Evolutionary conservation across 2,888 invertebrate species (phyloP), one percentile per base, ranked within the genome.

Genomic region (Drosophila meridionalis): DNA sequence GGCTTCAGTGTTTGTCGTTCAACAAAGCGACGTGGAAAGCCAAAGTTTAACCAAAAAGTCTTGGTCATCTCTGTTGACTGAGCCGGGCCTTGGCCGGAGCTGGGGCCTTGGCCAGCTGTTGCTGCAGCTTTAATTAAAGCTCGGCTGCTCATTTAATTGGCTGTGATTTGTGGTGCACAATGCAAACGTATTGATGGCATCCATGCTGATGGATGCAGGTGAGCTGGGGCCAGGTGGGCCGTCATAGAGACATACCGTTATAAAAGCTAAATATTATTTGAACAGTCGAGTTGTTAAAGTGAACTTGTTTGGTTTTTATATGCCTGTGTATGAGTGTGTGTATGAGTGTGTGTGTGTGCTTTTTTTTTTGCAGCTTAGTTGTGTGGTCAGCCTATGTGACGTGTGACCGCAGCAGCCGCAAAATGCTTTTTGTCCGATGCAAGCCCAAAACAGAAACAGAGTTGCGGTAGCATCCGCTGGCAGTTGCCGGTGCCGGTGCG

Each of bases 111-210:
- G 52, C 36, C 7, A 3, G 28, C 28, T 14, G 52, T 26, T 53
- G 57, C 12, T n/a, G 69, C 67, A 62, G 76, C 76, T 78, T 83
- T 89, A 83, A 89, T 84, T 87, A 79, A 70, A 87, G 82, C 66
- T 81, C 73, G 84, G 76, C 85, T 81, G 79, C 73, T 65, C 76
- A 84, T 89, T 89, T 87, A 89, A 86, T 89, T 86, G 84, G 63
- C 84, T 84, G 82, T 84, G 84, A 84, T 84, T 84, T 84, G 84
- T 83, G 89, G 83, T 72, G 71, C 61, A 62, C 69, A 72, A 59
- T 64, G 78, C 76, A 70, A 78, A 71, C 78, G 87, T 87, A 89
- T 83, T 89, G 80, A 86, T 86, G 73, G 55, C 83, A 57, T 57
- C 40, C 53, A 63, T 40, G 36, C 43, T 5, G 32, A 42, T 28